phyloP scores from a whole-genome alignment of 2,888 invertebrate species.

The Noctuana brunneofusca region DNA sequence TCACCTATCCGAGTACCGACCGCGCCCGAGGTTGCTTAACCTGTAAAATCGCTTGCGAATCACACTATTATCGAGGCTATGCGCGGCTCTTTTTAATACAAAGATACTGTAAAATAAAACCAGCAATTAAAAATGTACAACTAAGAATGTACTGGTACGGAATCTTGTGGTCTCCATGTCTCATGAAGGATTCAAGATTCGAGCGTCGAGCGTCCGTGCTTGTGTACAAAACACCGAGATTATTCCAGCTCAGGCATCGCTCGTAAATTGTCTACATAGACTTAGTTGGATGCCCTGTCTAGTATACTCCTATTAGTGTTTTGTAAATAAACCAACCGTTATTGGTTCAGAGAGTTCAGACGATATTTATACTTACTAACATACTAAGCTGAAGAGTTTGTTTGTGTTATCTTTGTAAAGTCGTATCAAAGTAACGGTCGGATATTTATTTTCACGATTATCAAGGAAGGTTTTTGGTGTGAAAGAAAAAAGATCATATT shows the following conservation, averaged over 20 bases:
- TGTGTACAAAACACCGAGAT: conserved; percentile 22
- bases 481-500: too few relatives aligned
- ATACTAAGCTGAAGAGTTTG: too few relatives aligned
- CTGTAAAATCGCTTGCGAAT: too few relatives aligned
- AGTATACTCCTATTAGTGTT: conserved; percentile 6
- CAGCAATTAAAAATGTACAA: neutral
- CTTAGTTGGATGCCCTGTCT: neutral
- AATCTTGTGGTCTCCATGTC: neutral
- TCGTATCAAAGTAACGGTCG: too few relatives aligned
- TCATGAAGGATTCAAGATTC: neutral
- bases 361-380: neutral
- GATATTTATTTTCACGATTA: too few relatives aligned
- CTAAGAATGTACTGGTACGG: neutral
- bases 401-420: too few relatives aligned
- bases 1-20: too few relatives aligned
- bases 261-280: conserved; percentile 12
- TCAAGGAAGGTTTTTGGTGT: too few relatives aligned
- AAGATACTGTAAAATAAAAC: neutral
- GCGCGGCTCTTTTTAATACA: too few relatives aligned
- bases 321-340: conserved; percentile 3
- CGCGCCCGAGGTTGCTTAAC: too few relatives aligned
- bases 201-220: conserved; percentile 1
- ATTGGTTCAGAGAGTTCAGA: neutral
- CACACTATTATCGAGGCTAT: too few relatives aligned
- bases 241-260: conserved; percentile 6